Evolutionary conservation across 1,140 invertebrate genomes (phyloP).

Genomic region (Drosophila trapezifrons): DNA sequence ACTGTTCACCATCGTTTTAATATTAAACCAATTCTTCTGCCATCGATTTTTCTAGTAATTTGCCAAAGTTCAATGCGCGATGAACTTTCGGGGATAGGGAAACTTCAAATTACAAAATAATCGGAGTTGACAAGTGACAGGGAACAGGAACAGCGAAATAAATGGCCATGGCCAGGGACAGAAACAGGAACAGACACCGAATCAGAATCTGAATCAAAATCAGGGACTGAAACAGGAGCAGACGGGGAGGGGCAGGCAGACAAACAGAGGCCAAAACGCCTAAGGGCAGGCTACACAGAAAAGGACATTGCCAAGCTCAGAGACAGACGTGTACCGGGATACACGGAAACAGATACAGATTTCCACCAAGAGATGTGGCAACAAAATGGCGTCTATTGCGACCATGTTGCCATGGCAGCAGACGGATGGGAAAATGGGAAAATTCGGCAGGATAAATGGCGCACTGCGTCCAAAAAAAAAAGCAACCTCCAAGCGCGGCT

Average conservation of each 20-base stretch:
- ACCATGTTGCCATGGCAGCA: constrained; percentile 51
- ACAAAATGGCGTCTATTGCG: constrained; percentile 52
- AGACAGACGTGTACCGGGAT: constrained; percentile 2
- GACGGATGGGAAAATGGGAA: constrained; percentile 42
- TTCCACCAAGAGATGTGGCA: constrained; percentile 48
- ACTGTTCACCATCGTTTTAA: not conserved
- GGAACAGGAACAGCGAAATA: constrained; percentile 29
- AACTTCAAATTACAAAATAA: constrained; percentile 43
- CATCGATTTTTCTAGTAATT: constrained; percentile 20
- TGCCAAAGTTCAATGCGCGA: constrained; percentile 23
- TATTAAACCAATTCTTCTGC: not conserved
- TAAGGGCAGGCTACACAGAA: constrained; percentile 21
- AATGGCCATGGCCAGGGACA: constrained; percentile 31
- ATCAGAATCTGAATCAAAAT: constrained; percentile 23
- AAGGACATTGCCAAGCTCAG: constrained; percentile 17
- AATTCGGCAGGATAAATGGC: constrained; percentile 36
- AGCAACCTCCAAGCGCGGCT: constrained; percentile 16
- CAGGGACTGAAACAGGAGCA: constrained; percentile 16
- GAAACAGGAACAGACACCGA: constrained; percentile 4
- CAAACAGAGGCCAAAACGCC: constrained; percentile 29
- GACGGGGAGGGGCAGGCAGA: constrained; percentile 18
- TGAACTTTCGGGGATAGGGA: not conserved
- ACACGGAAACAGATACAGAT: constrained; percentile 25
- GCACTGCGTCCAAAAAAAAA: constrained; percentile 41
- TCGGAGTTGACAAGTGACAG: constrained; percentile 49